Evolutionary conservation across 2,797 vertebrate species (phyloP).

Genomic region (Syncerus caffer): DNA sequence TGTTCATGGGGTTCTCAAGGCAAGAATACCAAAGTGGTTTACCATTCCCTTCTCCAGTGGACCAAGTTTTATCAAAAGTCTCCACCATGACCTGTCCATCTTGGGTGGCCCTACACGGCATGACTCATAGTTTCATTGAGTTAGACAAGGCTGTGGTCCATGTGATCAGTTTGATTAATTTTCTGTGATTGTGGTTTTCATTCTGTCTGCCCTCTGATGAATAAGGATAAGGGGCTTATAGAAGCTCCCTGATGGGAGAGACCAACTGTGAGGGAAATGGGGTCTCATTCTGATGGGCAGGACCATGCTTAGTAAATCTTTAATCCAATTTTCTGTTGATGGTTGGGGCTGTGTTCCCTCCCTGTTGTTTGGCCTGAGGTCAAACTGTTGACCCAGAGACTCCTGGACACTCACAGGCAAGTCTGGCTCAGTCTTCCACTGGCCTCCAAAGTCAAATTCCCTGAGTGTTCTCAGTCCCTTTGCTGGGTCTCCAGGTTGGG

Average conservation of each 20-base stretch:
- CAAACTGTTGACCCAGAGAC: too few species aligned
- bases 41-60: background rate
- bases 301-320: background rate
- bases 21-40: background rate
- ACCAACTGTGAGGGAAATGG: background rate
- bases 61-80: background rate
- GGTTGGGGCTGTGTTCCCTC: background rate
- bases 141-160: background rate
- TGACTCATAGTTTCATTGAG: background rate
- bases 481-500: background rate
- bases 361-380: background rate
- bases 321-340: background rate
- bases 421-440: too few species aligned
- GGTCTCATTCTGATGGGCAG: background rate
- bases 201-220: background rate
- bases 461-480: background rate
- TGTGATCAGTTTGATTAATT: background rate
- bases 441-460: too few species aligned
- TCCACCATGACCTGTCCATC: background rate
- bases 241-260: background rate
- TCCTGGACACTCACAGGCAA: too few species aligned
- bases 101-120: accelerated
- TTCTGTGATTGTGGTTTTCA: background rate
- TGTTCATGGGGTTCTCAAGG: background rate
- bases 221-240: background rate